Evolutionary conservation across 1,140 invertebrate genomes (phyloP).

Genomic region (Zeugodacus cucurbitae): DNA sequence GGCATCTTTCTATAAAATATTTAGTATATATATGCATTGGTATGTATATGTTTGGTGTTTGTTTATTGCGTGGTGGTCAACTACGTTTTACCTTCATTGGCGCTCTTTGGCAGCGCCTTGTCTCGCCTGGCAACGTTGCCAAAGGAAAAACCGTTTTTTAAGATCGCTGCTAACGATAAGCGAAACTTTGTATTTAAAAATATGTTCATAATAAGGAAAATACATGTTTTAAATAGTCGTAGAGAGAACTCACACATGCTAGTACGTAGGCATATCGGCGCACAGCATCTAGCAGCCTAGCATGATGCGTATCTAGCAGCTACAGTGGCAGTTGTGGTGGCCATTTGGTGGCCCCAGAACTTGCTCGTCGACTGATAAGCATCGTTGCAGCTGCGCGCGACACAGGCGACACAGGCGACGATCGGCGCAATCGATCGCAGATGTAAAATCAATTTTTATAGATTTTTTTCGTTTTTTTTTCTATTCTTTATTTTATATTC

Average conservation of each 20-base stretch:
- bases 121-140: neutral
- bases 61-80: neutral
- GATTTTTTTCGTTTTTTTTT: neutral
- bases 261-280: neutral
- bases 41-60: neutral
- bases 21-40: neutral
- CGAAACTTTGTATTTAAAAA: constrained; percentile 36
- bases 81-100: neutral
- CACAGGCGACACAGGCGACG: neutral
- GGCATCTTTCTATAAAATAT: neutral
- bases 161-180: constrained; percentile 7
- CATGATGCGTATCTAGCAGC: neutral
- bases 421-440: constrained; percentile 12
- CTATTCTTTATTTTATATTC: neutral
- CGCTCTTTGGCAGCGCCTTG: neutral
- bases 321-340: neutral
- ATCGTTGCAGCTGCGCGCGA: constrained; percentile 17
- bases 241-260: neutral
- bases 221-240: constrained; percentile 35
- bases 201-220: constrained; percentile 26
- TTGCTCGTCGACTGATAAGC: constrained; percentile 21
- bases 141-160: constrained; percentile 14
- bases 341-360: neutral
- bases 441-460: constrained; percentile 36
- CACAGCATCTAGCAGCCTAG: neutral